Evolutionary conservation across 2,113 vertebrate species (phyloP).

Genomic region (Mesitornis unicolor): DNA sequence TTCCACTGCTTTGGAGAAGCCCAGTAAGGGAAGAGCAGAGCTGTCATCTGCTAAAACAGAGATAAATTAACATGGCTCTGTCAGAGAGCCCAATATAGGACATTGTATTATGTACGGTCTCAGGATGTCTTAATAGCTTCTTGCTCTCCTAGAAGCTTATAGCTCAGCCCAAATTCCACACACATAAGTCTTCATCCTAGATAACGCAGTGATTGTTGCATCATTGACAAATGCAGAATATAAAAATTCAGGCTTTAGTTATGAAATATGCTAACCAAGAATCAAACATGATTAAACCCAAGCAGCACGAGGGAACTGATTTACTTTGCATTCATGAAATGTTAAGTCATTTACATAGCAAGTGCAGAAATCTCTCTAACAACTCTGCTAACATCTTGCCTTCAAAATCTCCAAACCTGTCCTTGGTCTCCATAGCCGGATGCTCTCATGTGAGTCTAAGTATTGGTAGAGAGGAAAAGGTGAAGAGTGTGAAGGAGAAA

Average conservation of each 20-base stretch:
- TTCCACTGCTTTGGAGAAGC: neutral
- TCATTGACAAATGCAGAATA: constrained; percentile 2
- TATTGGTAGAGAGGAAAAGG: neutral
- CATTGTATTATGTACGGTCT: neutral
- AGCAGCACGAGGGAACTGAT: neutral
- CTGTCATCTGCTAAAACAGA: constrained; percentile 17
- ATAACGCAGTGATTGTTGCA: constrained; percentile 13
- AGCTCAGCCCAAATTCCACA: constrained; percentile 41
- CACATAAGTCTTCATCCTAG: constrained; percentile 6
- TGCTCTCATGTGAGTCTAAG: neutral
- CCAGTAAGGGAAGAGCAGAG: neutral
- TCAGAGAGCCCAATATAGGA: neutral
- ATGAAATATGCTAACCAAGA: constrained; percentile 23
- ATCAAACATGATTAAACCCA: constrained; percentile 39
- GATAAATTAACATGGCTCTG: neutral
- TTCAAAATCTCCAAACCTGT: neutral
- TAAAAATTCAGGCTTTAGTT: neutral
- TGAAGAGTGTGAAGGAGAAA: neutral
- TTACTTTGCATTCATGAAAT: constrained; percentile 5
- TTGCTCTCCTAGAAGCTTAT: constrained; percentile 7
- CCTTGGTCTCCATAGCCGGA: neutral
- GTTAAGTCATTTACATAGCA: constrained; percentile 3
- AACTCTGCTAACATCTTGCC: neutral
- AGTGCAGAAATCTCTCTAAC: neutral
- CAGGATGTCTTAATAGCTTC: neutral